Conservation (phyloP, 2,797 vertebrate species). For the Diceros bicornis region DNA sequence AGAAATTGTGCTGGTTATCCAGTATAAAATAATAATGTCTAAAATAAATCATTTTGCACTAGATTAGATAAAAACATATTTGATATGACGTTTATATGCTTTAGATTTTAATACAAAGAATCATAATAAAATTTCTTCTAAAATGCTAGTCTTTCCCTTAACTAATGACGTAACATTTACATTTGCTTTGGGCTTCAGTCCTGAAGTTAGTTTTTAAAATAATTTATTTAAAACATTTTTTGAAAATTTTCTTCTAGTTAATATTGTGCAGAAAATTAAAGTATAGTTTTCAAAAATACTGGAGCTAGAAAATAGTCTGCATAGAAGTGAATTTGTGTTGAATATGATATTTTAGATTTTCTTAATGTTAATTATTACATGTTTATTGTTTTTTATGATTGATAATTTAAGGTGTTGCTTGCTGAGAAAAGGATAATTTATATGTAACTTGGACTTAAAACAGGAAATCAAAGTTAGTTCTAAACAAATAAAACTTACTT, state of each 20-base stretch:
- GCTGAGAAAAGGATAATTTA: background rate
- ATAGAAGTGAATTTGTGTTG: background rate
- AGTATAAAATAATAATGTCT: slow-evolving; percentile 42
- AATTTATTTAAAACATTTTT: slow-evolving; percentile 50
- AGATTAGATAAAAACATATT: slow-evolving; percentile 38
- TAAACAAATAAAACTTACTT: slow-evolving; percentile 38
- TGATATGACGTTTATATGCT: background rate
- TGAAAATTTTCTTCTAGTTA: slow-evolving; percentile 46
- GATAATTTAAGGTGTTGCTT: slow-evolving; percentile 47
- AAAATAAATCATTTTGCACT: slow-evolving; percentile 39
- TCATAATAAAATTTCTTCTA: slow-evolving; percentile 5
- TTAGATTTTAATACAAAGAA: slow-evolving; percentile 14
- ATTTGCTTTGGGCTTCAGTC: background rate
- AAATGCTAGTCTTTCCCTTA: background rate
- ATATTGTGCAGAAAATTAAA: slow-evolving; percentile 53
- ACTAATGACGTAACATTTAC: background rate
- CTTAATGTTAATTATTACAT: slow-evolving; percentile 6
- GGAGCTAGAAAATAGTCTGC: background rate
- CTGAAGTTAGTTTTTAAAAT: slow-evolving; percentile 48
- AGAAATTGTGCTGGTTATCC: slow-evolving; percentile 8
- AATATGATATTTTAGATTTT: slow-evolving; percentile 64
- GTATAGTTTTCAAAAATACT: slow-evolving; percentile 10
- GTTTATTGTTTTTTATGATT: background rate
- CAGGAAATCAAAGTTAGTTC: slow-evolving; percentile 28
- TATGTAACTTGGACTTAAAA: background rate